These are phyloP conservation scores for Maconellicoccus hirsutus DNA, from an alignment of 1,140 invertebrate species.

Conservation along the genomic window DNA sequence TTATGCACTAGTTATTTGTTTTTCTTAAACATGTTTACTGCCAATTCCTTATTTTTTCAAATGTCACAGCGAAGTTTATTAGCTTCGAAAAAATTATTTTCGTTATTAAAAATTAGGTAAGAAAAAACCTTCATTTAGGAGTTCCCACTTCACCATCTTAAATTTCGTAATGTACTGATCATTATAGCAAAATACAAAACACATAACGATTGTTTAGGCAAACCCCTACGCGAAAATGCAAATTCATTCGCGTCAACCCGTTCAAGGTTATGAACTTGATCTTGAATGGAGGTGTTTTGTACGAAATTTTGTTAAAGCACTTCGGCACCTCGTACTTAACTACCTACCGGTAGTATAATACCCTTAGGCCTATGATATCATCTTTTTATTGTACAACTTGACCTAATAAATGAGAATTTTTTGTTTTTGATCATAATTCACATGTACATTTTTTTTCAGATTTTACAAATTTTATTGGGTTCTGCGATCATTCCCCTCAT, in stretches of 20 bases:
- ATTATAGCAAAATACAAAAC: too few species aligned
- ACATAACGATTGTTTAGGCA: background rate
- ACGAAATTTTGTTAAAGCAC: background rate
- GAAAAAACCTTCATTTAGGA: too few species aligned
- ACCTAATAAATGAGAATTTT: too few species aligned
- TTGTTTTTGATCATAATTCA: background rate
- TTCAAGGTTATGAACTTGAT: background rate
- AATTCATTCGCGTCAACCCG: background rate
- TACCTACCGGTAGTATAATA: too few species aligned
- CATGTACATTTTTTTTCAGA: background rate
- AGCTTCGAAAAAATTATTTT: too few species aligned
- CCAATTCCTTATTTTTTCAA: background rate
- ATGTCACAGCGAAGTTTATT: background rate
- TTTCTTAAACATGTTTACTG: background rate
- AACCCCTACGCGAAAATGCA: background rate
- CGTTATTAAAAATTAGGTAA: background rate
- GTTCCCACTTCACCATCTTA: too few species aligned
- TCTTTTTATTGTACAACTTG: too few species aligned
- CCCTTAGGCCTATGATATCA: too few species aligned
- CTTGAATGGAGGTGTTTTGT: background rate
- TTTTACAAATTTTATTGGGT: background rate
- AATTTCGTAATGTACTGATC: too few species aligned
- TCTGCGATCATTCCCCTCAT: slow-evolving; percentile 3
- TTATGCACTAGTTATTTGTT: background rate
- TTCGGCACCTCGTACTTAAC: too few species aligned